phyloP scores from a whole-genome alignment of 2,113 vertebrate genomes.

The Calyptomena viridis region DNA sequence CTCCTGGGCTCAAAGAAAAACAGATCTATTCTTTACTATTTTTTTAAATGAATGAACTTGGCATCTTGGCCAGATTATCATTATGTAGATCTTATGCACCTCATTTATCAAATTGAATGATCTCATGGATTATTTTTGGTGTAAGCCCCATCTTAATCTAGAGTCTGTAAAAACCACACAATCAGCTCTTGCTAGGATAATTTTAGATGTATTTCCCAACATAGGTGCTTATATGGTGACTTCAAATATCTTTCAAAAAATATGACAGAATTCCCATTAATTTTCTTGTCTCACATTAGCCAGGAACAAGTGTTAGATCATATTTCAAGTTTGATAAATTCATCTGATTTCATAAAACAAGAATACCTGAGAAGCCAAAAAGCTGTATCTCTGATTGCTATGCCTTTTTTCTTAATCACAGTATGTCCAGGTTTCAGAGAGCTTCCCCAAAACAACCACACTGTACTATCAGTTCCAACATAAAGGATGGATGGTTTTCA shows the following conservation, averaged over 20 bases:
- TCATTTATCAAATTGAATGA: neutral
- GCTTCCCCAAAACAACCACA: neutral
- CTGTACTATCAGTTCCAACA: neutral
- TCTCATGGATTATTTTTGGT: neutral
- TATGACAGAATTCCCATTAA: neutral
- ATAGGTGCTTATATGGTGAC: neutral
- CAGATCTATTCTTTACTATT: neutral
- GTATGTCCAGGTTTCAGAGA: neutral
- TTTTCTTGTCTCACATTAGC: neutral
- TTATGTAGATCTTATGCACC: neutral
- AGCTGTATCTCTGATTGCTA: neutral
- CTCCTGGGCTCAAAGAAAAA: neutral
- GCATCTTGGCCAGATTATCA: neutral
- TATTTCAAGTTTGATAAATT: neutral
- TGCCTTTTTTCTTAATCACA: neutral
- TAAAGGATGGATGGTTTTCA: neutral
- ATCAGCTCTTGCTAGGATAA: neutral
- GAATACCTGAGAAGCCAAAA: neutral
- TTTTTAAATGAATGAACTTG: neutral
- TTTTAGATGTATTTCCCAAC: too few relatives aligned
- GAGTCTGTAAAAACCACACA: neutral
- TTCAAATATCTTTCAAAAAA: neutral
- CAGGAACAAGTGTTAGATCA: neutral
- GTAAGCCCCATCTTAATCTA: neutral
- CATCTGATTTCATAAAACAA: neutral